phyloP scores from a whole-genome alignment of 2,797 vertebrate species.

The Anguilla anguilla region DNA sequence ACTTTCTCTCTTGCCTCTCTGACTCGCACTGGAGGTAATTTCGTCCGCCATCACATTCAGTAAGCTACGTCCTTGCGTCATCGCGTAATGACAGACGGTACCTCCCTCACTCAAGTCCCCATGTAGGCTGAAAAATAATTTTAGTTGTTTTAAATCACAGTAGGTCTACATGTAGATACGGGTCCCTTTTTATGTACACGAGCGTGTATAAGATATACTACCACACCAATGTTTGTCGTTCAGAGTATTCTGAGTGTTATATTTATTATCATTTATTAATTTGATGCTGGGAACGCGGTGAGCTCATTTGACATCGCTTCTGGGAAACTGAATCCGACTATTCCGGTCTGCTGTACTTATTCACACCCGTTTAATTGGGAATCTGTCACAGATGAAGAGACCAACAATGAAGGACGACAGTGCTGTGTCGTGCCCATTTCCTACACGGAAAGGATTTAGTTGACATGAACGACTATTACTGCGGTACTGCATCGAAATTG shows the following conservation, averaged over 20 bases:
- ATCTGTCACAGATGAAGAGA: neutral
- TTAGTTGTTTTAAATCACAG: neutral
- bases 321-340: conserved; percentile 2
- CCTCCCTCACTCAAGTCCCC: conserved; percentile 13
- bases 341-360: conserved; percentile 1
- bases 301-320: conserved; percentile 16
- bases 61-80: conserved; percentile 71
- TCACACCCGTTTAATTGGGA: neutral
- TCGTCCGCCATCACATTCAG: conserved; percentile 67
- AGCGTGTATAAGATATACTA: neutral
- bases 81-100: conserved; percentile 37
- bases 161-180: neutral
- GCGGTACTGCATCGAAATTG: neutral
- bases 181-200: no score
- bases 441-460: neutral
- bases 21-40: conserved; percentile 60
- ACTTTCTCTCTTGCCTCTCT: conserved; percentile 68
- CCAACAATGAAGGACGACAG: neutral
- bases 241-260: neutral
- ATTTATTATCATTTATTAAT: neutral
- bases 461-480: neutral
- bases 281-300: neutral
- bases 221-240: neutral
- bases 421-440: neutral
- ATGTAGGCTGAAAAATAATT: no score